Evolutionary conservation across 2,797 vertebrate species (phyloP).

Genomic region (Eupleurogrammus muticus): DNA sequence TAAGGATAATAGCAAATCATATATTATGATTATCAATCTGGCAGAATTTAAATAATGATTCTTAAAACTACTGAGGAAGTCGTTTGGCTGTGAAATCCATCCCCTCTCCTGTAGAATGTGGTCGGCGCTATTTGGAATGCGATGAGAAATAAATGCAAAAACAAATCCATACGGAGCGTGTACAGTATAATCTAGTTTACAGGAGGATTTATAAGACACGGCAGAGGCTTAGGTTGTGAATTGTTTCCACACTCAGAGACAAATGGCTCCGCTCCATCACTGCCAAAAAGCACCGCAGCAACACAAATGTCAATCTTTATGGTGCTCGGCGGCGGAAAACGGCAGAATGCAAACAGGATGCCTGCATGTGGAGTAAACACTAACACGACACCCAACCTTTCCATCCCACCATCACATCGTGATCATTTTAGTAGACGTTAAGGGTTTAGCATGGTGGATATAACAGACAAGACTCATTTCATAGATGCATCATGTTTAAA

Average conservation of each 20-base stretch:
- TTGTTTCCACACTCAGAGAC: slow-evolving; percentile 47
- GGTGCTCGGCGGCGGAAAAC: slow-evolving; percentile 53
- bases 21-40: not conserved
- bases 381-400: too few relatives aligned
- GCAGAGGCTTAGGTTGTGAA: slow-evolving; percentile 23
- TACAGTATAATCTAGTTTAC: slow-evolving; percentile 3
- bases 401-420: slow-evolving; percentile 58
- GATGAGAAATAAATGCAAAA: slow-evolving; percentile 7
- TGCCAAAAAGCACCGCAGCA: slow-evolving; percentile 55
- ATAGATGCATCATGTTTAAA: not conserved
- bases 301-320: slow-evolving; percentile 75
- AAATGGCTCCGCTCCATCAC: slow-evolving; percentile 67
- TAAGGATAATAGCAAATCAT: not conserved
- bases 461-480: slow-evolving; percentile 9
- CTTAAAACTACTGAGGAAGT: not conserved
- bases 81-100: slow-evolving; percentile 4
- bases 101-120: not conserved
- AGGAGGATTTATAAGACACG: slow-evolving; percentile 14
- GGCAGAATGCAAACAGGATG: slow-evolving; percentile 61
- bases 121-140: not conserved
- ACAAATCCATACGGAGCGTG: not conserved
- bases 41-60: not conserved
- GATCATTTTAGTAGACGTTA: slow-evolving; percentile 53
- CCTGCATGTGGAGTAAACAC: slow-evolving; percentile 58
- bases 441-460: slow-evolving; percentile 31